phyloP scores from a whole-genome alignment of 2,113 vertebrate species.

The Electrona antarctica region DNA sequence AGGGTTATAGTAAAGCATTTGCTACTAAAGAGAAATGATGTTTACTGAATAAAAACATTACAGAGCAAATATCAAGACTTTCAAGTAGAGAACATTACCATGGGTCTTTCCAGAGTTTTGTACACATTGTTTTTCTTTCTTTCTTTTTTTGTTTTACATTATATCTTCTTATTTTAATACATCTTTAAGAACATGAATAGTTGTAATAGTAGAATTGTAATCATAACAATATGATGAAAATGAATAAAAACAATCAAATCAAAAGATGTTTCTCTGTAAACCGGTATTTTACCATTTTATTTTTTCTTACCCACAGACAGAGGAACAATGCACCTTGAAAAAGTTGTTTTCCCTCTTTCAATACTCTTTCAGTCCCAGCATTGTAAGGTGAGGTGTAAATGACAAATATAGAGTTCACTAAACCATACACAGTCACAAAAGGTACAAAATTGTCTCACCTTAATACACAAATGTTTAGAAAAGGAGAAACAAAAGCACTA shows the following conservation, averaged over 20 bases:
- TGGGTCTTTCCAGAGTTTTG: constrained; percentile 74
- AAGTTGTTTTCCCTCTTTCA: constrained; percentile 43
- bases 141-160: constrained; percentile 67
- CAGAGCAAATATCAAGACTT: constrained; percentile 78
- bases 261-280: constrained; percentile 78
- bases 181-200: constrained; percentile 77
- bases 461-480: constrained; percentile 82
- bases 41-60: constrained; percentile 77
- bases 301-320: constrained; percentile 64
- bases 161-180: constrained; percentile 76
- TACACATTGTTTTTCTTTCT: constrained; percentile 66
- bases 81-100: constrained; percentile 81
- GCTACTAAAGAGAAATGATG: constrained; percentile 78
- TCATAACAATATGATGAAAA: constrained; percentile 73
- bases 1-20: constrained; percentile 77
- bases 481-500: constrained; percentile 81
- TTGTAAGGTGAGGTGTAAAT: constrained; percentile 78
- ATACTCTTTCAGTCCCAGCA: constrained; percentile 75
- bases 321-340: constrained; percentile 75
- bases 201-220: constrained; percentile 68
- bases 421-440: constrained; percentile 83
- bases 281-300: constrained; percentile 61
- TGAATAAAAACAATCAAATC: constrained; percentile 72
- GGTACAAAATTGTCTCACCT: constrained; percentile 83
- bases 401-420: constrained; percentile 83